Evolutionary conservation across 2,797 vertebrate species (phyloP), one percentile per base, ranked within the genome.

Genomic region (Taenioides sp.): DNA sequence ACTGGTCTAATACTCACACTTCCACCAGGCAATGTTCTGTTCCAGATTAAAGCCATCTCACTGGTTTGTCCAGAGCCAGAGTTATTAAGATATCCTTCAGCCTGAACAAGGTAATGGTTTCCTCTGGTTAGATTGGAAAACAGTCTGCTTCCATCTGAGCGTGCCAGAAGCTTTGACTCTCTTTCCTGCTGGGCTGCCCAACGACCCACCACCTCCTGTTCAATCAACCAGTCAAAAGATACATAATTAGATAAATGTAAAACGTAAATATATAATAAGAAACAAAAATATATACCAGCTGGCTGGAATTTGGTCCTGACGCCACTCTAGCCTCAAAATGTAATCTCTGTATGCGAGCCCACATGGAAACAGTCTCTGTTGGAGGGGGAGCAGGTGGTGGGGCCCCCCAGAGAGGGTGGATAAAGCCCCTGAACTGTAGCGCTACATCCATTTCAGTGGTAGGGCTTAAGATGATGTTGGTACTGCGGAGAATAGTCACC

Each of bases 151-250:
- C 95, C 94, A n/a, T 95, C 94, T 0, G 95, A 88, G 20, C 96
- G 93, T 66, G 93, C 90, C 47, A 98, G 87, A 31, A 93, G 80
- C 59, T 93, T 93, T 0, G 89, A 87, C 79, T 96, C 95, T 86
- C 96, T 97, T 78, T 97, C 96, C 77, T 97, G 96, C 75, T 96
- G 95, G 2, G 95, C 95, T 2, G 88, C 94, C 96, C 96, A 98
- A 77, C 89, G 95, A 16, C 96, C 96, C 20, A 97, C 95, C 71
- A 96, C 92, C 80, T 97, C 96, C 93, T 95, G 83, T 76, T 87
- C 69, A 43, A 55, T 27, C 23, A 6, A 78, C 7, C 16, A n/a
- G 23, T 43, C 28, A 49, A 69, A 25, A 16, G 7, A 40, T 67
- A 40, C 25, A 74, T 17, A 75, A 57, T 34, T 0, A 23, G 7